phyloP scores from a whole-genome alignment of 2,797 vertebrate species.

The Serranus cabrilla region DNA sequence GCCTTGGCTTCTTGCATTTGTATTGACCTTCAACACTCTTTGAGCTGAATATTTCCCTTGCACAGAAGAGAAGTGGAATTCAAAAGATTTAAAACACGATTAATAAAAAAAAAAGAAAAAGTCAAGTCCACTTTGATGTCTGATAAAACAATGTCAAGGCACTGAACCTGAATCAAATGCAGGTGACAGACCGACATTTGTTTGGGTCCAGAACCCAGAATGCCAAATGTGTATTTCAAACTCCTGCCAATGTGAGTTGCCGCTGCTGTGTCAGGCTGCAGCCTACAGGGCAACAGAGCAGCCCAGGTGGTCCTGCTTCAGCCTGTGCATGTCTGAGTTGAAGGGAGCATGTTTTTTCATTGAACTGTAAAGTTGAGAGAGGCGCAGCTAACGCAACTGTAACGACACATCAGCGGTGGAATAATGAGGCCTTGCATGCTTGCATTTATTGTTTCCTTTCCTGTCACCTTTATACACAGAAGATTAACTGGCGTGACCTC shows the following conservation, averaged over 20 bases:
- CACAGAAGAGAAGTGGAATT: too few relatives aligned
- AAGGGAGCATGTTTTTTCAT: slow-evolving; percentile 5
- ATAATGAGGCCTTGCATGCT: slow-evolving; percentile 30
- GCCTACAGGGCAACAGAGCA: background rate
- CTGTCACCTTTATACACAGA: slow-evolving; percentile 32
- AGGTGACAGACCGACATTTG: background rate
- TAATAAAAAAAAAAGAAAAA: background rate
- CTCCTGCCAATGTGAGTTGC: background rate
- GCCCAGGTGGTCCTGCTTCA: background rate
- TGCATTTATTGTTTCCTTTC: slow-evolving; percentile 42
- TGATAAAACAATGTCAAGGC: background rate
- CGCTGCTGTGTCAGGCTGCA: background rate
- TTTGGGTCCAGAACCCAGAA: background rate
- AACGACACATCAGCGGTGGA: slow-evolving; percentile 11
- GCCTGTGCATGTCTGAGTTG: background rate
- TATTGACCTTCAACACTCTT: background rate
- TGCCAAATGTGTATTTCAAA: slow-evolving; percentile 19
- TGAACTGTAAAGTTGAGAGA: slow-evolving; percentile 16
- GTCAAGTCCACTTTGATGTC: background rate
- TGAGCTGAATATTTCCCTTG: too few relatives aligned
- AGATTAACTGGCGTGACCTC: slow-evolving; percentile 58
- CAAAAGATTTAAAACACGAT: too few relatives aligned
- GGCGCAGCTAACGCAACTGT: slow-evolving; percentile 12
- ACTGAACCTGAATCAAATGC: background rate
- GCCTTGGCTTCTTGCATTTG: background rate